Base-by-base conservation (phyloP, 1,140 invertebrate species). In the Drosophila pectinifera region DNA sequence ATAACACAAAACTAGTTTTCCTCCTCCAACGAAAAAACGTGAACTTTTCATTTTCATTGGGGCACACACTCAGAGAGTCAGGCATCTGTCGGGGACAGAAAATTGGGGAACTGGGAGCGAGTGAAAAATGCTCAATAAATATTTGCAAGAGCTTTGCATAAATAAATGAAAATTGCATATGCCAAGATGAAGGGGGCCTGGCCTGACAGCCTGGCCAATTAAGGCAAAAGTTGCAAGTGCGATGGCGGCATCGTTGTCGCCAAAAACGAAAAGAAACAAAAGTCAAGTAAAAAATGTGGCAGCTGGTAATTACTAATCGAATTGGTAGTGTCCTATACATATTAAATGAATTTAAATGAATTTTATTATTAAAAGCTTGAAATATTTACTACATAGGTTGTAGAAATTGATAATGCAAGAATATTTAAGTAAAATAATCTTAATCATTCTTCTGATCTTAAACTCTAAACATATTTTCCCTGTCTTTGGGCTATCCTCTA, bases 181-280 rank as follows among this genome's bases (percentile, higher is more conserved):
- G 72, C 59, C 51, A 65, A 57, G 39, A 24, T 43, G 54, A 63
- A 45, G 57, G 34, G 34, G 42, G 72, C 41, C 51, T 1, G 18
- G 48, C 5, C 63, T 45, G 48, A 55, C 48, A 53, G 55, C 55
- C 55, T 61, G 65, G 70, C 62, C 62, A 80, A 76, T 80, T 82
- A 73, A 59, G 83, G 62, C 78, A 76, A 83, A 72, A 76, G 73
- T 72, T 82, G 76, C 83, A 88, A 88, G 83, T 89, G 81, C 81
- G 51, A 74, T 73, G 72, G 56, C 45, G 59, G 58, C 62, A 64
- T 76, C 45, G 59, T 53, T 85, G 84, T 88, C 79, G 62, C 75
- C 74, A 85, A 80, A 53, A 51, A n/a, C n/a, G n/a, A n/a, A 22
- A 62, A 38, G 5, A 45, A 58, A 61, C 41, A 55, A 49, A 43